These are phyloP conservation scores for Dicentrarchus labrax DNA, from an alignment of 2,113 vertebrate species.

Conservation along the genomic window DNA sequence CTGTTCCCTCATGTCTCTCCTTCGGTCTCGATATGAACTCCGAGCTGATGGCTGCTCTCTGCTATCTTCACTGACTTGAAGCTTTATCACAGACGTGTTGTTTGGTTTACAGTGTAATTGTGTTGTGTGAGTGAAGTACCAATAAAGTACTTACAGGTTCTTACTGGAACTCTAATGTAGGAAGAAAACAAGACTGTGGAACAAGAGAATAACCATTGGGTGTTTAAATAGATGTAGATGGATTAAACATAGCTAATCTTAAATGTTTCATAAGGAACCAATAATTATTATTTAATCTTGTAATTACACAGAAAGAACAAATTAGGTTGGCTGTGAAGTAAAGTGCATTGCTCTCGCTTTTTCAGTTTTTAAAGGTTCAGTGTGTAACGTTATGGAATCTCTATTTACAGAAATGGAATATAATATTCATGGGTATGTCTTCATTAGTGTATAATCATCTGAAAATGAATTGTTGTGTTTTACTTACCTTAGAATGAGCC, in stretches of 20 bases:
- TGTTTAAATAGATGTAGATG: background rate
- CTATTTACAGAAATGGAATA: too few species aligned
- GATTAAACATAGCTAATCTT: background rate
- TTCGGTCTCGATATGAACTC: background rate
- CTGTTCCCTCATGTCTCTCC: slow-evolving; percentile 35
- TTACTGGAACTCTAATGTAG: background rate
- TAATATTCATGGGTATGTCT: too few species aligned
- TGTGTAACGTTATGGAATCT: too few species aligned
- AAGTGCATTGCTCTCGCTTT: background rate
- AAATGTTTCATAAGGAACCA: background rate
- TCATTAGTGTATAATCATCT: too few species aligned
- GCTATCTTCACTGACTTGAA: background rate
- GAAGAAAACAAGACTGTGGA: background rate
- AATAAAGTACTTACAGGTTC: background rate
- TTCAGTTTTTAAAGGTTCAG: too few species aligned
- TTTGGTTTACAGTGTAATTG: background rate
- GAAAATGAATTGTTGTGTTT: too few species aligned
- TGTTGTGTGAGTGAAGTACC: background rate
- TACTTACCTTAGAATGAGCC: too few species aligned
- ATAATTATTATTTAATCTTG: background rate
- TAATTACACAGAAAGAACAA: background rate
- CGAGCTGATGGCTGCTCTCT: background rate
- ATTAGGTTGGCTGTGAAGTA: background rate
- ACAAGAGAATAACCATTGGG: background rate
- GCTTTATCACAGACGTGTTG: background rate